A percentile compares a stretch with the other conserved stretches of the same genome.
phyloP scores from a whole-genome alignment of 1,140 invertebrate species.

The Chelonus insularis region DNA sequence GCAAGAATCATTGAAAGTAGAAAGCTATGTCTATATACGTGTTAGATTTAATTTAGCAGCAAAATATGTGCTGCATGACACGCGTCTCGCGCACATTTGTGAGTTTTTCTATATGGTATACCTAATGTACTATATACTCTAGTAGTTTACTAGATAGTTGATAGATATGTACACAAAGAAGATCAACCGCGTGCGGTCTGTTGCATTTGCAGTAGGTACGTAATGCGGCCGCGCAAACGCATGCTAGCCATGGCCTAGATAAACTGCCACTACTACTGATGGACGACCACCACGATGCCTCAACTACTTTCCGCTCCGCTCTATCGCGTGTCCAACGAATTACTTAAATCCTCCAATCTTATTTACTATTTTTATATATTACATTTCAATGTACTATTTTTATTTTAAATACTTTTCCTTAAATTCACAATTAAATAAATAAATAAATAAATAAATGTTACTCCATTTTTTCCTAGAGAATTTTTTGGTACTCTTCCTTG shows the following conservation, averaged over 20 bases:
- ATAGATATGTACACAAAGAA: slow-evolving; percentile 7
- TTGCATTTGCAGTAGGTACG: slow-evolving; percentile 27
- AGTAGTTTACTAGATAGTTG: not conserved
- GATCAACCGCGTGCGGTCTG: not conserved
- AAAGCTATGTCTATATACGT: not conserved
- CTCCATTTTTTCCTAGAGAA: no score
- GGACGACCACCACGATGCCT: slow-evolving; percentile 12
- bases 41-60: not conserved
- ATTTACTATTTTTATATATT: not conserved
- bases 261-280: slow-evolving; percentile 28
- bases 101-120: no score
- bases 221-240: slow-evolving; percentile 36
- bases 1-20: not conserved
- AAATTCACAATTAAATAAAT: no score
- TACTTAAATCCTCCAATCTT: not conserved
- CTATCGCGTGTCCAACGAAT: not conserved
- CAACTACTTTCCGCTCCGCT: slow-evolving; percentile 16
- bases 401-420: no score
- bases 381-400: no score
- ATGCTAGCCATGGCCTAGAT: slow-evolving; percentile 55
- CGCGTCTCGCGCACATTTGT: not conserved
- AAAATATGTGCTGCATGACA: not conserved
- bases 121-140: no score
- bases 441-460: no score
- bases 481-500: no score